Conservation (phyloP, 2,797 vertebrate species). For the Synaphobranchus kaupii region DNA sequence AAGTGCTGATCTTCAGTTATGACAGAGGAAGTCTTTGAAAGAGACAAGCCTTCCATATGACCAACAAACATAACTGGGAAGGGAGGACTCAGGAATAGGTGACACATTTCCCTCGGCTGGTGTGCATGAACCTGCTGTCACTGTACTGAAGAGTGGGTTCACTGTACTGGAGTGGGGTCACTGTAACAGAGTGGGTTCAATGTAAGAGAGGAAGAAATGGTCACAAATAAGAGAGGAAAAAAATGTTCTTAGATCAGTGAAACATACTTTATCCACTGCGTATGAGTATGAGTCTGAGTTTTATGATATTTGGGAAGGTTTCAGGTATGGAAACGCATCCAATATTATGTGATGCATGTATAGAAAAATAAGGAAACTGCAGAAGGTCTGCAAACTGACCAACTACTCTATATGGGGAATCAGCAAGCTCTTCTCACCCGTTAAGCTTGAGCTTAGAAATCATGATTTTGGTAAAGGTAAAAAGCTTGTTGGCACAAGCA, state of each 20-base stretch:
- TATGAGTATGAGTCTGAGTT: no score
- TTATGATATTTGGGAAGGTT: background rate
- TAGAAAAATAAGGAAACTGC: background rate
- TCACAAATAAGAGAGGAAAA: background rate
- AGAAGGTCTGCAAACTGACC: background rate
- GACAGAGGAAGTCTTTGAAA: background rate
- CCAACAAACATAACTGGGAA: background rate
- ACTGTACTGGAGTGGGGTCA: background rate
- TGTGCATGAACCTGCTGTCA: background rate
- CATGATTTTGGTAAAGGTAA: background rate
- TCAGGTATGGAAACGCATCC: background rate
- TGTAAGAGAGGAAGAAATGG: background rate
- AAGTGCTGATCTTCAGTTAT: background rate
- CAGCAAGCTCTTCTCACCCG: background rate
- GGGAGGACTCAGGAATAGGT: background rate
- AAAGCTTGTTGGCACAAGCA: no score
- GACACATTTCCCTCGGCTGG: background rate
- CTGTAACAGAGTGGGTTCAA: no score
- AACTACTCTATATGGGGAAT: background rate
- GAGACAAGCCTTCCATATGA: background rate
- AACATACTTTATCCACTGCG: background rate
- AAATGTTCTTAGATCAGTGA: background rate
- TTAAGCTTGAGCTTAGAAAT: background rate
- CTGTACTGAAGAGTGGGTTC: background rate
- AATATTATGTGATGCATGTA: background rate